These are phyloP conservation scores for Thripadectes ignobilis DNA, from an alignment of 2,797 vertebrate species.

Conservation along the genomic window DNA sequence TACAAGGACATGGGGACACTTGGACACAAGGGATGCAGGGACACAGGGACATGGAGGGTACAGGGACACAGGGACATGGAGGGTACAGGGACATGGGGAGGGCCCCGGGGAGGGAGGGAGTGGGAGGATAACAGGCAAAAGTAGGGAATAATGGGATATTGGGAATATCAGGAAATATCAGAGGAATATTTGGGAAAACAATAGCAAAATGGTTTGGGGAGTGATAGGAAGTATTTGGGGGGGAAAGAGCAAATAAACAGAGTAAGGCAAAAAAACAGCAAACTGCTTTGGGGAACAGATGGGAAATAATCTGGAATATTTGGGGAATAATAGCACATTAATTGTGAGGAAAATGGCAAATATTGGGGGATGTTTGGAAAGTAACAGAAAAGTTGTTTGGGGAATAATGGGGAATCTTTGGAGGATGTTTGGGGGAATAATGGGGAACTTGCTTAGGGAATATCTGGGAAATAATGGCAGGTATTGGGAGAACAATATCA, in stretches of 20 bases:
- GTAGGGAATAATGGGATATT: no score
- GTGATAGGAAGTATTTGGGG: no score
- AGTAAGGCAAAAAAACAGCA: no score
- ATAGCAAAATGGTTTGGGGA: not conserved
- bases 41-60: not conserved
- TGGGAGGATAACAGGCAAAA: not conserved
- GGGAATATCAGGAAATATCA: not conserved
- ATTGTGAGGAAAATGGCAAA: no score
- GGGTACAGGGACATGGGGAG: not conserved
- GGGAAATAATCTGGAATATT: not conserved
- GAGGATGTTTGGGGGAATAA: not conserved
- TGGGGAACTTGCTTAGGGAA: not conserved
- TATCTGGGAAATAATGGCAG: not conserved
- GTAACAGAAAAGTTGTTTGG: not conserved
- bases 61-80: no score
- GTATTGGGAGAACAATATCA: not conserved
- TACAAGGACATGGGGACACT: no score
- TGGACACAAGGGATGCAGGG: no score
- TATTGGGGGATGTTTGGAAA: not conserved
- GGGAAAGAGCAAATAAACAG: not conserved
- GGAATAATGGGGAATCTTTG: not conserved
- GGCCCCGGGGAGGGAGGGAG: not conserved
- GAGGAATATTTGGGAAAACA: no score
- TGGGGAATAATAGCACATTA: not conserved
- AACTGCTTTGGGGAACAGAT: no score